Conservation (phyloP, 2,797 vertebrate genomes). For the Steatocranus sp. region DNA sequence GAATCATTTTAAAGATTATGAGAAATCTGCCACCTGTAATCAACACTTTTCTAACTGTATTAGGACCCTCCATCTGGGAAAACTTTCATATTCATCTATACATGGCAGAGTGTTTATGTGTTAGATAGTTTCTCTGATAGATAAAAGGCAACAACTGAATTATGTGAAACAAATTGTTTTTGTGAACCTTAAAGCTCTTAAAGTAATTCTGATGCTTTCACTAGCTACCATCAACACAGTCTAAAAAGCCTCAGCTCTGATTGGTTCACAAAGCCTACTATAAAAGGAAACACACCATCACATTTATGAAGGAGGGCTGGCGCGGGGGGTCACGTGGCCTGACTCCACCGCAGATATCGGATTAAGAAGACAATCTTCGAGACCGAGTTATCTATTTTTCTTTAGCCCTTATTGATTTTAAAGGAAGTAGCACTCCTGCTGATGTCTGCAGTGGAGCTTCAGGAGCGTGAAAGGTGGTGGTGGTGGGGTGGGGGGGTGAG, state of each 20-base stretch:
- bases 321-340: background rate
- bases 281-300: background rate
- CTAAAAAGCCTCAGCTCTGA: background rate
- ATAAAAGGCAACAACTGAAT: background rate
- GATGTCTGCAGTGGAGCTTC: background rate
- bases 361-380: background rate
- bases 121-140: background rate
- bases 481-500: background rate
- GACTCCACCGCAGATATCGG: background rate
- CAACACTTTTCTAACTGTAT: background rate
- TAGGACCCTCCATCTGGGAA: background rate
- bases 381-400: background rate
- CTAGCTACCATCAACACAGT: background rate
- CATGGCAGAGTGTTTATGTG: background rate
- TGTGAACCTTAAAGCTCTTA: background rate
- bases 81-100: background rate
- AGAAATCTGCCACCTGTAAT: background rate
- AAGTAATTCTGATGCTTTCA: background rate
- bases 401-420: conserved; percentile 10
- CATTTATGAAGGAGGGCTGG: background rate
- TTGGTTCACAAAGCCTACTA: background rate
- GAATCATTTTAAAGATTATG: background rate
- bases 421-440: conserved; percentile 3
- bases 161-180: background rate
- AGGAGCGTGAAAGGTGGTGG: background rate